Evolutionary conservation across 2,797 vertebrate species (phyloP), one percentile per base, ranked within the genome.

Genomic region (Mastacembelus armatus): DNA sequence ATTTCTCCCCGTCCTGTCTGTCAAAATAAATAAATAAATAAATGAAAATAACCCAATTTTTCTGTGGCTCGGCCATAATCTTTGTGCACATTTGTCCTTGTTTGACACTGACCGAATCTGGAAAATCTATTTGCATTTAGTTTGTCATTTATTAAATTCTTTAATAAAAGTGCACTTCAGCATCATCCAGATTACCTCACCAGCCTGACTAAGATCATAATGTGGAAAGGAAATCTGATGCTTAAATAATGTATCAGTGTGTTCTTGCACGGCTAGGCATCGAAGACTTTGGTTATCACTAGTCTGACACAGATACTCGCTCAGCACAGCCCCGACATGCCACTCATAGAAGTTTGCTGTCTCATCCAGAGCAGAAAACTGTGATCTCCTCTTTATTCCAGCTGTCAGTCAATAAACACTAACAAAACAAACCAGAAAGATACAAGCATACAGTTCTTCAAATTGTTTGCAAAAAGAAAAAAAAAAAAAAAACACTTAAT

Each of bases 231-330:
- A 54, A 64, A 66, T 85, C 19, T 22, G 55, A 57, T 32, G 24
- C 44, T 48, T 87, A 11, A 84, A 90, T 88, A 65, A 81, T 90
- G 52, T 14, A 89, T 74, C 18, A 42, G 59, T 80, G 45, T 59
- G 57, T 68, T 81, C 60, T 51, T 65, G 52, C 42, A 22, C 48
- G 35, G 32, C n/a, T 36, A 6, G 9, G 22, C 49, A 2, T 74
- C 47, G 33, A 51, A 83, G 65, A 77, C 44, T 74, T n/a, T n/a
- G n/a, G n/a, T 73, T 77, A 22, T 72, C 50, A 4, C 39, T 30
- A 36, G 42, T 59, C 30, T 82, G 80, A 84, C 71, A 85, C 66
- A 71, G 71, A 87, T 88, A 40, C 9, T 19, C n/a, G 69, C 73
- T 78, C 71, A 15, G 30, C 35, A 14, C 49, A 38, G 39, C 43